A percentile compares a stretch with the other conserved stretches of the same genome.
Evolutionary conservation across 2,888 invertebrate species (phyloP).

Genomic region (Meliscaeva auricollis): DNA sequence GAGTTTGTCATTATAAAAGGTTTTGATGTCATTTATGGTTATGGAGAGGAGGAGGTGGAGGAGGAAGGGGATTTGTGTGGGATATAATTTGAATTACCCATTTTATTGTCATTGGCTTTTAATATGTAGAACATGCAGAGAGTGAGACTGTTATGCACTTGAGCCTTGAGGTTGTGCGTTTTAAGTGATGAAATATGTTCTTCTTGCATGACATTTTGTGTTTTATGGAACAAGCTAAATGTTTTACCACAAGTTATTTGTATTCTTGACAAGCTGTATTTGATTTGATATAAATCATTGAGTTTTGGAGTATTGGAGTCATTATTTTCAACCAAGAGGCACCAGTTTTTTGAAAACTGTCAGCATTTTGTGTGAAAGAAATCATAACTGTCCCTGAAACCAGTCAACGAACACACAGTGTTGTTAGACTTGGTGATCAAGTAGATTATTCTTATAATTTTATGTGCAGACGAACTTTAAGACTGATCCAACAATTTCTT

Average conservation of each 20-base stretch:
- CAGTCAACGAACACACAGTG: too few relatives aligned
- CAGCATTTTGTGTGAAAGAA: too few relatives aligned
- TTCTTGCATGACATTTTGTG: neutral
- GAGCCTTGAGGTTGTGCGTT: neutral
- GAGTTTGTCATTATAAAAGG: conserved; percentile 24
- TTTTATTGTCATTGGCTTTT: conserved; percentile 30
- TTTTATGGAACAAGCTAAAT: neutral
- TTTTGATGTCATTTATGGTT: conserved; percentile 29
- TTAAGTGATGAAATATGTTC: conserved; percentile 33
- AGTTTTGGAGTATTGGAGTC: too few relatives aligned
- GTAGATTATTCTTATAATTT: too few relatives aligned
- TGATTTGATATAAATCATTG: too few relatives aligned
- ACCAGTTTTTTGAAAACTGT: too few relatives aligned
- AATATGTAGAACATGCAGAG: neutral
- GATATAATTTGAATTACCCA: conserved; percentile 41
- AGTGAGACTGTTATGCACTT: conserved; percentile 23
- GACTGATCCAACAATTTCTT: too few relatives aligned
- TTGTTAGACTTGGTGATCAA: too few relatives aligned
- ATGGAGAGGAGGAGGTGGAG: neutral
- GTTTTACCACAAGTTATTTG: neutral
- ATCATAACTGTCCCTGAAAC: too few relatives aligned
- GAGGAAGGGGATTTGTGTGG: neutral
- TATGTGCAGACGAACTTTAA: too few relatives aligned
- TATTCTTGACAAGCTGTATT: too few relatives aligned
- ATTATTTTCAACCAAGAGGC: too few relatives aligned